Evolutionary conservation across 2,888 invertebrate genomes (phyloP), one percentile per base, ranked within the genome.

Genomic region (Scaptomyza cyrtandrae): DNA sequence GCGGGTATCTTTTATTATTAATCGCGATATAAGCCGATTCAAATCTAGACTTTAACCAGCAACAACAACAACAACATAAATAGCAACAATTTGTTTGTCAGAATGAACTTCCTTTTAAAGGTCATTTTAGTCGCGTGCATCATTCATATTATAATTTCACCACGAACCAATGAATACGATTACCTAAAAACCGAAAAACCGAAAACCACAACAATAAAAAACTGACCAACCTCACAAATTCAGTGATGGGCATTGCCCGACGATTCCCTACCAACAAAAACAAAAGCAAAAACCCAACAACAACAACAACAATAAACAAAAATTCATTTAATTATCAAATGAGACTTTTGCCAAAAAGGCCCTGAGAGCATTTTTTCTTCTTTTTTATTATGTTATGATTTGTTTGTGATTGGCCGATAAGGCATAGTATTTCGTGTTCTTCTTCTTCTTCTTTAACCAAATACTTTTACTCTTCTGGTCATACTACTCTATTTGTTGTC

Each of bases 201-300:
- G 31, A 27, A 45, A 43, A 10, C 24, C 27, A 19, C 45, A 54
- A 46, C 39, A 14, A 39, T 39, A 50, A 35, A 68, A 31, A 48
- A 76, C 77, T 84, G 83, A 84, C 85, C 83, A 77, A 69, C 83
- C 83, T 79, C 85, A 84, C 66, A 67, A 59, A 37, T 52, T 57
- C 41, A 13, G 37, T 29, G 48, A 41, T 58, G 49, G 37, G n/a
- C 57, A 57, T 67, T 62, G 43, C 54, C 53, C 60, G 24, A n/a
- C 35, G 13, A 31, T 53, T 48, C 59, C 65, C 27, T 31, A 49
- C 41, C n/a, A 57, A 6, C 13, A 29, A 45, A 35, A 59, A 60
- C 45, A 37, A 53, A 41, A 31, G 39, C 33, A 14, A 58, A 31
- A 56, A 57, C 6, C 13, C 19, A 45, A 41, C 19, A 57, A 7